phyloP scores from a whole-genome alignment of 2,113 vertebrate species.

The Coturnix japonica region DNA sequence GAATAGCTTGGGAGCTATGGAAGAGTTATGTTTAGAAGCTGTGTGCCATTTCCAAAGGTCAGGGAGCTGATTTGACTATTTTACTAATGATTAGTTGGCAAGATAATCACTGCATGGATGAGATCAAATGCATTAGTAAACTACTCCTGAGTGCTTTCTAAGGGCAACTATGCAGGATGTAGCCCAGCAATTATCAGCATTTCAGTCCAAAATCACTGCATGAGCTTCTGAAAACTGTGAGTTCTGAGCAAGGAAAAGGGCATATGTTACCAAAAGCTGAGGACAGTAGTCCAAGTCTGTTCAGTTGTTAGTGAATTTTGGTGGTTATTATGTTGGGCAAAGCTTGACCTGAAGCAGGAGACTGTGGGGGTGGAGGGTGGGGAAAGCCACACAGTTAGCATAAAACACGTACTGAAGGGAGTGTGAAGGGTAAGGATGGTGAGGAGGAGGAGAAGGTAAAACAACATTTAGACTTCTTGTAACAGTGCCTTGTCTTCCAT shows the following conservation, averaged over 20 bases:
- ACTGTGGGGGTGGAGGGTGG: background rate
- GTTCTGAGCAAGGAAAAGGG: background rate
- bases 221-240: background rate
- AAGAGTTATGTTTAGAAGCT: slow-evolving; percentile 35
- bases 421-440: background rate
- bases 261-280: background rate
- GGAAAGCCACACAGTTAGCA: slow-evolving; percentile 22
- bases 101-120: background rate
- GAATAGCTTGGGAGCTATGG: background rate
- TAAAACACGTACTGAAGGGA: slow-evolving; percentile 37
- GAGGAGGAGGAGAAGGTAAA: background rate
- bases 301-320: background rate
- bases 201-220: background rate
- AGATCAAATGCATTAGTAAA: slow-evolving; percentile 27
- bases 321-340: background rate
- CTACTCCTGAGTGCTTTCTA: background rate
- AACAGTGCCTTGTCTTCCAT: slow-evolving; percentile 51
- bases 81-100: slow-evolving; percentile 49
- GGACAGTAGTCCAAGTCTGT: background rate
- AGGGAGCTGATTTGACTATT: slow-evolving; percentile 51
- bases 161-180: background rate
- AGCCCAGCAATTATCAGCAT: fast-evolving
- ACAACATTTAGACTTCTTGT: slow-evolving; percentile 49
- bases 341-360: slow-evolving; percentile 27
- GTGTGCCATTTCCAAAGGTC: slow-evolving; percentile 57